Evolutionary conservation across 1,140 invertebrate species (phyloP), one percentile per base, ranked within the genome.

Genomic region (Linepithema humile): DNA sequence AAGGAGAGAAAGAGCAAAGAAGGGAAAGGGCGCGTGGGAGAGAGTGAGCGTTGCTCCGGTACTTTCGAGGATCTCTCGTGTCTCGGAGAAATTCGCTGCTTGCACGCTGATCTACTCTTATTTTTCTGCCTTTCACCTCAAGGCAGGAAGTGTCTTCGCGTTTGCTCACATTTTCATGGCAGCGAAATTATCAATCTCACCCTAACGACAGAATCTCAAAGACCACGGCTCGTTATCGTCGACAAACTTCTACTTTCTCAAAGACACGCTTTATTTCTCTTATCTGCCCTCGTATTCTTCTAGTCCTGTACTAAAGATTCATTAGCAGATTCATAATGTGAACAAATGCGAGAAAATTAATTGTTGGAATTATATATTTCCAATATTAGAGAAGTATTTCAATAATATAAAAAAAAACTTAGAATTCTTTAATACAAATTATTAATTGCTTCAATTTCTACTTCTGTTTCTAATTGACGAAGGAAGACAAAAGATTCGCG

Each of bases 161-260:
- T 45, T 65, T n/a, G 38, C 43, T 78, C 35, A 20, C 29, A 60
- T 74, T 89, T 88, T 85, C 57, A 84, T 70, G 26, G 75, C 67
- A 15, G 38, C 17, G 82, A 82, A 85, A 88, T 84, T 85, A 88
- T 75, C 74, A 88, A 82, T 88, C 86, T 85, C 32, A 45, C 15
- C 48, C 29, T 38, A 12, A 48, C 17, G 48, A 64, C 50, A 70
- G 40, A 60, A 74, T 62, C 55, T 67, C 67, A 80, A 84, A 73
- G 29, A 74, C 40, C 20, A 32, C 12, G 20, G 17, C 15, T 67
- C 45, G 10, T 65, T 17, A 17, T 62, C 45, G 20, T 50, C 40
- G 55, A 65, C 53, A 40, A 64, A 73, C 2, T 12, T 43, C 23
- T 40, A 55, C 26, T 67, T 60, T 23, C 26, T 38, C 59, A 29